A percentile compares a stretch with the other conserved stretches of the same genome.
Evolutionary conservation across 2,797 vertebrate species (phyloP).

Genomic region (Pantherophis alleghaniensis): DNA sequence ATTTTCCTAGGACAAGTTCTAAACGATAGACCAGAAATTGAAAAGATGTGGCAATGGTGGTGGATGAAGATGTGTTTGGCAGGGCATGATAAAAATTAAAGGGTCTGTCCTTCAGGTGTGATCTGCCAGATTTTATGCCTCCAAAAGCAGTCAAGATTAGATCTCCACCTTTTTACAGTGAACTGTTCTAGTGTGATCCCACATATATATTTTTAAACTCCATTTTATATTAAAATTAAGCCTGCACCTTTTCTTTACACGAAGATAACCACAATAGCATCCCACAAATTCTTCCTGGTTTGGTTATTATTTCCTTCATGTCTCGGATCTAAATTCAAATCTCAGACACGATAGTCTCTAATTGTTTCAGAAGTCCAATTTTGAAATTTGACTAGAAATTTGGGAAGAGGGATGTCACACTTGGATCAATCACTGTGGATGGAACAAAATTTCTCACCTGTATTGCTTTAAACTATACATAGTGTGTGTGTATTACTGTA

Average conservation of each 20-base stretch:
- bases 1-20: constrained; percentile 32
- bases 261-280: constrained; percentile 72
- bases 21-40: constrained; percentile 51
- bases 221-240: constrained; percentile 83
- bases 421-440: constrained; percentile 69
- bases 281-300: constrained; percentile 56
- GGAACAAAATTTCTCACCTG: constrained; percentile 76
- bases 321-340: constrained; percentile 63
- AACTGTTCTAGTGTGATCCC: constrained; percentile 78
- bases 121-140: constrained; percentile 62
- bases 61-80: background rate
- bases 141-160: constrained; percentile 52
- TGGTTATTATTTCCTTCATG: constrained; percentile 66
- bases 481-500: constrained; percentile 67
- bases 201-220: constrained; percentile 72
- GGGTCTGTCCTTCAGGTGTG: constrained; percentile 58
- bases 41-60: constrained; percentile 33
- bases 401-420: constrained; percentile 72
- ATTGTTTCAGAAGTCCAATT: constrained; percentile 54
- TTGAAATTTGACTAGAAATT: constrained; percentile 48
- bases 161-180: constrained; percentile 73
- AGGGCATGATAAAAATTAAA: constrained; percentile 23
- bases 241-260: constrained; percentile 76
- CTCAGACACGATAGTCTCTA: constrained; percentile 46
- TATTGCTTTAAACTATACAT: constrained; percentile 84